Percentiles rank a stretch among this genome's conserved stretches.
Conservation (phyloP, 1,140 invertebrate species). For the Monomorium pharaonis region DNA sequence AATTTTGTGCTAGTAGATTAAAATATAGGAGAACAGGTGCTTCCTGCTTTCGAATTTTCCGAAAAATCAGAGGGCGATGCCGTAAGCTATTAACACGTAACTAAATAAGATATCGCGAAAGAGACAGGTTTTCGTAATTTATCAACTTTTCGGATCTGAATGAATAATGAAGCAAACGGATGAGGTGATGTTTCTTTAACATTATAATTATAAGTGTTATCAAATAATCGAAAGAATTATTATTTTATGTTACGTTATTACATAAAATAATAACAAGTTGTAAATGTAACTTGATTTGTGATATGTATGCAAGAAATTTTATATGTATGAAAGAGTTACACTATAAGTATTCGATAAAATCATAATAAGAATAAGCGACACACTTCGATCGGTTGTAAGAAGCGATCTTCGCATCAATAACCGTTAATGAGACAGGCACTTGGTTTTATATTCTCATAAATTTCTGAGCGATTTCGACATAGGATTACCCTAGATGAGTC, state of each 20-base stretch:
- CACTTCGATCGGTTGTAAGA: neutral
- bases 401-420: slow-evolving; percentile 53
- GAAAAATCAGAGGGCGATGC: slow-evolving; percentile 45
- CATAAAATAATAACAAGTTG: neutral
- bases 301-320: neutral
- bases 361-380: neutral
- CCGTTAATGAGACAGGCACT: slow-evolving; percentile 57
- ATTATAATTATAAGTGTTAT: neutral
- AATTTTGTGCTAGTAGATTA: slow-evolving; percentile 58
- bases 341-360: neutral
- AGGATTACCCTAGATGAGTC: slow-evolving; percentile 7
- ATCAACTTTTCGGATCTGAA: neutral
- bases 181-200: neutral
- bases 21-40: slow-evolving; percentile 49
- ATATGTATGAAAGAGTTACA: neutral
- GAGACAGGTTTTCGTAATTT: slow-evolving; percentile 10
- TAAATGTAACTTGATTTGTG: neutral
- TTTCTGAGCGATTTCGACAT: slow-evolving; percentile 45
- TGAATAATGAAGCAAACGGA: neutral
- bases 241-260: no score
- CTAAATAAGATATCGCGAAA: slow-evolving; percentile 21
- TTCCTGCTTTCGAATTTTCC: slow-evolving; percentile 69
- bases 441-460: slow-evolving; percentile 39
- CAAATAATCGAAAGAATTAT: neutral
- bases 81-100: slow-evolving; percentile 34